Evolutionary conservation across 64 coral and sea anemone species (phyloP), one percentile per base, ranked within the genome.

Genomic region (Porites lutea): DNA sequence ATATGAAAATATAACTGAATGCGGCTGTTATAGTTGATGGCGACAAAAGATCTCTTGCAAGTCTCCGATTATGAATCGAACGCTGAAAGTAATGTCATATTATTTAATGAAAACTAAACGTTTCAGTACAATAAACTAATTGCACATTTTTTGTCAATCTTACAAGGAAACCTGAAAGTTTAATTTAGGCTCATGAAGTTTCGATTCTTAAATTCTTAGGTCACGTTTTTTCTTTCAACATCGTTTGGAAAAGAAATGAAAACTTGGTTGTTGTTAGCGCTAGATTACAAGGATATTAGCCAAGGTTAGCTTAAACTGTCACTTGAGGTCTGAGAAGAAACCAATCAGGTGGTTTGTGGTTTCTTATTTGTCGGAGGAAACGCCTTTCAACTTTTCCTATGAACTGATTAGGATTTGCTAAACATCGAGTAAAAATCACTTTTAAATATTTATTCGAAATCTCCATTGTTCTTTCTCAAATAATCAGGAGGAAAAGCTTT

Each of bases 261-360:
- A 57, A 57, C 0, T 4, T 57, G 54, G 5, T 57, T 12, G 12
- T 57, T 57, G 12, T 57, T 57, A 70, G 27, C 27, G 27, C 27
- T 23, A 18, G 2, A 8, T 21, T 23, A n/a, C 5, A 27, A n/a
- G 66, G 6, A 70, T 23, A 37, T 37, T 37, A 37, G 27, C 27
- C 27, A 22, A 60, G 52, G 9, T 23, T 80, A 21, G 51, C 11
- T 61, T 60, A 14, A 37, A 44, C 20, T 60, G 22, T 22, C 23
- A 16, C n/a, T 80, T 46, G 22, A 4, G 20, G 2, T 70, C n/a
- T 70, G 21, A 21, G 7, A 7, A 80, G 19, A 12, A 54, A 27
- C 59, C 12, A 60, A 19, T 53, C 55, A 8, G 46, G 78, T 80
- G 78, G 78, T 80, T 43, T 80, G 51, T 60, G 78, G 78, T 80